Conservation (phyloP, 2,888 invertebrate genomes). For the Acronicta psi region DNA sequence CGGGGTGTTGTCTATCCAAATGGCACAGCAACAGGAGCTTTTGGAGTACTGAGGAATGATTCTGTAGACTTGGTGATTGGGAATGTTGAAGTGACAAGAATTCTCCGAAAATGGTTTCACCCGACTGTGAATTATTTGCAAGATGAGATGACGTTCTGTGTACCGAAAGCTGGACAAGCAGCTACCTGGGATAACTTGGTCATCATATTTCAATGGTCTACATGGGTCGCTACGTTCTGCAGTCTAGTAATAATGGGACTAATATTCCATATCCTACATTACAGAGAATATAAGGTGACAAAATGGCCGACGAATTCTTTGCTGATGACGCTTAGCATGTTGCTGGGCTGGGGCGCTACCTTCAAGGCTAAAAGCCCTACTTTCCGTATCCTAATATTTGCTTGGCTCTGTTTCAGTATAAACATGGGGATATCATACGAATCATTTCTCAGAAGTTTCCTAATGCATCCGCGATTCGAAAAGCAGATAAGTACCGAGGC, state of each 20-base stretch:
- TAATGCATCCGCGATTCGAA: constrained; percentile 87
- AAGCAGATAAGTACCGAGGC: constrained; percentile 84
- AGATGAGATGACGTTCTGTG: constrained; percentile 86
- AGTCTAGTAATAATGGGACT: constrained; percentile 77
- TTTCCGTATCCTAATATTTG: constrained; percentile 81
- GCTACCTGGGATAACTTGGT: constrained; percentile 84
- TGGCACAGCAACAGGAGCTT: constrained; percentile 81
- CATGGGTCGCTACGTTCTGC: constrained; percentile 79
- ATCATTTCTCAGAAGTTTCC: constrained; percentile 85
- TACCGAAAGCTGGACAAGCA: constrained; percentile 79
- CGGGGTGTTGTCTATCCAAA: constrained; percentile 78
- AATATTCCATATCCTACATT: constrained; percentile 79
- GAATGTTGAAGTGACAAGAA: constrained; percentile 83
- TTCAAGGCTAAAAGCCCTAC: constrained; percentile 79
- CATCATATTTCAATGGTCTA: constrained; percentile 84
- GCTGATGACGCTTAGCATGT: constrained; percentile 83
- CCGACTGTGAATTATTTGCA: constrained; percentile 84
- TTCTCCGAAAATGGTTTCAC: constrained; percentile 81
- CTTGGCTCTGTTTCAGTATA: constrained; percentile 85
- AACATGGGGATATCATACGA: constrained; percentile 86
- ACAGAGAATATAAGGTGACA: constrained; percentile 74
- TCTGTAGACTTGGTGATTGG: constrained; percentile 80
- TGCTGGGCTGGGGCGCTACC: constrained; percentile 82
- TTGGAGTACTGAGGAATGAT: constrained; percentile 71
- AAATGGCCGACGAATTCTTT: constrained; percentile 85